Percentiles rank a stretch among this genome's conserved stretches.
These are phyloP conservation scores for Aix galericulata DNA, from an alignment of 2,113 vertebrate genomes.

Conservation along the genomic window DNA sequence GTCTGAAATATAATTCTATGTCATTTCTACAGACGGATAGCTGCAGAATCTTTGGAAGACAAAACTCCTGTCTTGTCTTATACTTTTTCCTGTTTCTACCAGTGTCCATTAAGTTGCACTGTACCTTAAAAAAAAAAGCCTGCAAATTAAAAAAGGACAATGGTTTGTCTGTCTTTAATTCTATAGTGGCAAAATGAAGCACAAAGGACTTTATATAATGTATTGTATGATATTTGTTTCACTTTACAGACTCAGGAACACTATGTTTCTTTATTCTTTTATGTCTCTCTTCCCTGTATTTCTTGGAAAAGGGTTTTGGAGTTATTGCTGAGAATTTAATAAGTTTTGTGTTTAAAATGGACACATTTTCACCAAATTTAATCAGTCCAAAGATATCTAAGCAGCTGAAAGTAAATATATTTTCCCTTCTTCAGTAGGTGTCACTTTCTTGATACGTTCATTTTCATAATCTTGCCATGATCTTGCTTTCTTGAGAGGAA, in stretches of 20 bases:
- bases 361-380: conserved; percentile 18
- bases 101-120: neutral
- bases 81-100: neutral
- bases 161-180: conserved; percentile 24
- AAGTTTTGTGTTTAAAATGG: conserved; percentile 15
- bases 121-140: neutral
- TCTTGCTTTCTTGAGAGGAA: neutral
- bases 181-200: neutral
- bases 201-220: neutral
- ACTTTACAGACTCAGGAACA: conserved; percentile 17
- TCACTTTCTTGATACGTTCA: neutral
- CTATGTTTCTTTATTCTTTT: conserved; percentile 35
- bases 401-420: neutral
- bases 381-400: neutral
- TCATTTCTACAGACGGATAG: neutral
- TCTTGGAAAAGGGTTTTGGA: conserved; percentile 47
- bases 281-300: neutral
- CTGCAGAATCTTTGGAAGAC: neutral
- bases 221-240: conserved; percentile 30
- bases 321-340: neutral
- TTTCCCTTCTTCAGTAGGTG: neutral
- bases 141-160: neutral
- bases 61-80: neutral
- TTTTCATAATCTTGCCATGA: neutral
- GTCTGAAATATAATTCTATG: conserved; percentile 7